Evolutionary conservation across 30 jellyfish, hydroid and myxozoan species (phyloP).

Genomic region (Chrysaora quinquecirrha): DNA sequence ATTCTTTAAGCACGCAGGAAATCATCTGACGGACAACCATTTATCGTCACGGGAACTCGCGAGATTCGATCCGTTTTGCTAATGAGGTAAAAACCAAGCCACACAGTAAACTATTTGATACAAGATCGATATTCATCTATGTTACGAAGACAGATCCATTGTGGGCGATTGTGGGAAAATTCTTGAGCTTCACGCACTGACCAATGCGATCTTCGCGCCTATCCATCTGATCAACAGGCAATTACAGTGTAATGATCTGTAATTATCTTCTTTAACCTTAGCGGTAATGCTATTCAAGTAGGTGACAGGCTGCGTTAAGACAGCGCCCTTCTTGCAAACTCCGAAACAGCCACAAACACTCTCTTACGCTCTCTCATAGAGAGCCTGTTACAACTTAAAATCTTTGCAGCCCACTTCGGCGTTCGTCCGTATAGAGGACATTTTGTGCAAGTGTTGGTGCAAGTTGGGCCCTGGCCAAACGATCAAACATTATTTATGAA

Average conservation of each 20-base stretch:
- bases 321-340: not conserved
- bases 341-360: not conserved
- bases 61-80: not conserved
- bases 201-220: conserved; percentile 6
- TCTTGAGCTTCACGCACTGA: not conserved
- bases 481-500: no score
- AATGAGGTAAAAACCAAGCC: not conserved
- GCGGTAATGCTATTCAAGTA: not conserved
- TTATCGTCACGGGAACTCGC: not conserved
- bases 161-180: conserved; percentile 2
- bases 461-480: no score
- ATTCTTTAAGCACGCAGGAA: not conserved
- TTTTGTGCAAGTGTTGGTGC: no score
- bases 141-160: not conserved
- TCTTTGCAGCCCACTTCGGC: not conserved
- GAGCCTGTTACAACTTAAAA: not conserved
- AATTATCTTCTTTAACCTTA: not conserved
- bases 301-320: not conserved
- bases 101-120: not conserved
- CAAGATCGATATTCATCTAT: not conserved
- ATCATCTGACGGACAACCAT: not conserved
- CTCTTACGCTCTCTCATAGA: not conserved
- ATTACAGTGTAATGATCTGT: conserved; percentile 19
- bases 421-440: no score
- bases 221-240: conserved; percentile 17